phyloP scores from a whole-genome alignment of 2,797 vertebrate genomes.

The Notolabrus celidotus region DNA sequence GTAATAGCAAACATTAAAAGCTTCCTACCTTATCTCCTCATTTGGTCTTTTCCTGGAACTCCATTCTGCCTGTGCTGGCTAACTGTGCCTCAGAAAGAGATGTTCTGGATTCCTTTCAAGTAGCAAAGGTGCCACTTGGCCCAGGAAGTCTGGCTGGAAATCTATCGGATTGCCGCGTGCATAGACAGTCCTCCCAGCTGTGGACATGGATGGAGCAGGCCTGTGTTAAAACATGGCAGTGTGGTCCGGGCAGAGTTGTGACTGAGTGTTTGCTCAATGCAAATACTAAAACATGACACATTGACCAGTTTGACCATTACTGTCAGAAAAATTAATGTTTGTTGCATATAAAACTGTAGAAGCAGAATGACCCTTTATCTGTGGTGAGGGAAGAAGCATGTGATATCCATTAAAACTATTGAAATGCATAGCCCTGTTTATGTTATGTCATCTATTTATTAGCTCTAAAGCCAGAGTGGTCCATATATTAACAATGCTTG shows the following conservation, averaged over 20 bases:
- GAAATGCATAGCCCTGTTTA: too few species aligned
- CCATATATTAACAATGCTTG: too few species aligned
- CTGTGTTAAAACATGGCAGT: not conserved
- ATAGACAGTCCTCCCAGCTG: conserved; percentile 16
- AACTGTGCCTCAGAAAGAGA: conserved; percentile 22
- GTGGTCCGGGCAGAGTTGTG: not conserved
- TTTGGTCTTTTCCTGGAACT: conserved; percentile 1
- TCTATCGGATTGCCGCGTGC: conserved; percentile 6
- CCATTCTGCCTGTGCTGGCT: conserved; percentile 4
- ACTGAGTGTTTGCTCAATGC: not conserved
- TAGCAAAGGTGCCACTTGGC: conserved; percentile 11
- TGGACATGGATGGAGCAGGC: conserved; percentile 9
- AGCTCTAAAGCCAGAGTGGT: too few species aligned
- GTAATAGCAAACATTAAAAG: not conserved
- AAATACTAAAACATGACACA: not conserved
- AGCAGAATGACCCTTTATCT: too few species aligned
- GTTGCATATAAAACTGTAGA: too few species aligned
- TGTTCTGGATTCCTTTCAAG: conserved; percentile 22
- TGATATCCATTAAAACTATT: too few species aligned
- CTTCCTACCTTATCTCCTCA: not conserved
- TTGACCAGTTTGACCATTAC: not conserved
- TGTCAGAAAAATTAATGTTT: fast-evolving
- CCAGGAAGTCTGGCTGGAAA: conserved; percentile 9
- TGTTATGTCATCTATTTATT: too few species aligned
- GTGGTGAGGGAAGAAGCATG: too few species aligned